Base-by-base conservation (phyloP, 2,888 invertebrate species). In the Torymus auratus region DNA sequence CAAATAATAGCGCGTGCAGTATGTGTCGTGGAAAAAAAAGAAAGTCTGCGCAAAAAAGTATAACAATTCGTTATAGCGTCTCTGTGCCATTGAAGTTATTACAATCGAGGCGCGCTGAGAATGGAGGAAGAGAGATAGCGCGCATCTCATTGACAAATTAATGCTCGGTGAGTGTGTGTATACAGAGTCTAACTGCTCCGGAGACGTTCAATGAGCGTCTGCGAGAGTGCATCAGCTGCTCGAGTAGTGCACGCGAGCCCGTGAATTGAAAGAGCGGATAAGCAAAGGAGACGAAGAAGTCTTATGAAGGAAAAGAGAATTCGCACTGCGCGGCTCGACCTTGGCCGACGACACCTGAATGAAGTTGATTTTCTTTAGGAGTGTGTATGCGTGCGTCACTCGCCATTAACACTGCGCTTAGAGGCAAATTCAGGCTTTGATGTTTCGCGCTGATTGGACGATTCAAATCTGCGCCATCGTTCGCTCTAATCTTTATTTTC, bases 301-400 rank as follows among this genome's bases (percentile, higher is more conserved):
- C 65, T 20, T 20, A 52, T 20, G 61, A 68, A 62, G 62, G 58
- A 53, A 55, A 23, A 52, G 52, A 64, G 64, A 73, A 58, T 65
- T 58, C 20, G 62, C 61, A 17, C 64, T 20, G n/a, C n/a, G n/a
- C n/a, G 12, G 52, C 20, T 50, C 50, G 74, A 58, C 74, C 74
- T 80, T 74, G 79, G 64, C 61, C 53, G 56, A 15, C 15, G 60
- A 17, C 5, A 17, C 17, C 72, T 73, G 69, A 80, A 78, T 71
- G 70, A 78, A 68, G 80, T 65, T 78, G 80, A 75, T 78, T 68
- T 77, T 68, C 73, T 78, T 80, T 65, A 65, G 50, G 12, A 10
- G 55, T 2, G 28, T 11, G 64, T 11, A 23, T 14, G 28, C 1
- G 64, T 11, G 61, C 23, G 61, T 13, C 10, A 23, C 23, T 60